Conservation (phyloP, 2,888 invertebrate genomes). For the Scaeva pyrastri region DNA sequence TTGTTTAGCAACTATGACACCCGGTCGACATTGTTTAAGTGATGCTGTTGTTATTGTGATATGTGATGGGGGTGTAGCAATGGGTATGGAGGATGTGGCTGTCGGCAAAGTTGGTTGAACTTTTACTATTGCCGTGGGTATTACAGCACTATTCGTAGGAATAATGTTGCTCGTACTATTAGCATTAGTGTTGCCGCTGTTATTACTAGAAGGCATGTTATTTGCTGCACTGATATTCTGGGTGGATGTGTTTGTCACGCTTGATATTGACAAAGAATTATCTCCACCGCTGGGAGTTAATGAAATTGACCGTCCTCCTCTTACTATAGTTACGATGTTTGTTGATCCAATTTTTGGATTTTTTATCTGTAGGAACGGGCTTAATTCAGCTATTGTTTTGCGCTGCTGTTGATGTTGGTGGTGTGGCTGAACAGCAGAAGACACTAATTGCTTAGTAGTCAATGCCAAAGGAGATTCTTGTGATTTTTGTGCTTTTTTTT, state of each 20-base stretch:
- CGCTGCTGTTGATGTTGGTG: slow-evolving; percentile 81
- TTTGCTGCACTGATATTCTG: slow-evolving; percentile 68
- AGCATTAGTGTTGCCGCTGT: slow-evolving; percentile 66
- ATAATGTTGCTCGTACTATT: slow-evolving; percentile 67
- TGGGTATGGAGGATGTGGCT: slow-evolving; percentile 69
- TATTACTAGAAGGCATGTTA: slow-evolving; percentile 72
- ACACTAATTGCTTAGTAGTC: slow-evolving; percentile 78
- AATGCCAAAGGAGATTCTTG: slow-evolving; percentile 83
- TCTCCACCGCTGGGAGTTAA: slow-evolving; percentile 67
- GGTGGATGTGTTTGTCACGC: slow-evolving; percentile 59
- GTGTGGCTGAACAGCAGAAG: slow-evolving; percentile 68
- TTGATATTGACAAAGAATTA: slow-evolving; percentile 56
- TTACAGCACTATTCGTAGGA: slow-evolving; percentile 68
- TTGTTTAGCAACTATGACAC: slow-evolving; percentile 95
- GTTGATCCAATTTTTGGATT: slow-evolving; percentile 79
- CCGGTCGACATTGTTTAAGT: slow-evolving; percentile 91
- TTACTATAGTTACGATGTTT: slow-evolving; percentile 79
- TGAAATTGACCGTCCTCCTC: slow-evolving; percentile 78
- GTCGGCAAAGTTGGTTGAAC: slow-evolving; percentile 79
- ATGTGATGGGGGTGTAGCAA: slow-evolving; percentile 78
- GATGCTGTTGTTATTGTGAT: slow-evolving; percentile 81
- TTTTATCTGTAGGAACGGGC: slow-evolving; percentile 87
- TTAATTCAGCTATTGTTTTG: slow-evolving; percentile 86
- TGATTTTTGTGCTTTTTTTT: slow-evolving; percentile 80
- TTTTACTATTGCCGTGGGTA: slow-evolving; percentile 82